Evolutionary conservation across 2,888 invertebrate genomes (phyloP), one percentile per base, ranked within the genome.

Genomic region (Allolobophora icterica): DNA sequence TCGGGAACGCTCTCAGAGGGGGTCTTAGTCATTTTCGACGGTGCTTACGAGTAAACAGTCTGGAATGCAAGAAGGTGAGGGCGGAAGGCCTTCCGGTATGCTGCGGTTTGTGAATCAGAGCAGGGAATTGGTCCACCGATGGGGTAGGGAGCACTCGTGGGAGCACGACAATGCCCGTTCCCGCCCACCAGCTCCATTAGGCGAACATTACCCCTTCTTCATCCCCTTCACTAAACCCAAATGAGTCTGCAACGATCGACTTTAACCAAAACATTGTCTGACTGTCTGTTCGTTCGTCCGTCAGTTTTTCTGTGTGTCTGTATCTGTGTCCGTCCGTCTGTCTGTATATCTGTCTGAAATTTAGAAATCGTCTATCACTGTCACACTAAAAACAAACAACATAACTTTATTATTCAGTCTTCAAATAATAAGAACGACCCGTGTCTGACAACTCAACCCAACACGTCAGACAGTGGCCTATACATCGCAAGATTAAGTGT

Each of bases 21-120:
- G 71, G 71, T n/a, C 71, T 71, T 71, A 71, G 71, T 71, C 71
- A 71, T n/a, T 71, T 71, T 71, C 71, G 71, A 3, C n/a, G 71
- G 11, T 71, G 30, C n/a, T n/a, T 1, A 52, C 71, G 71, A 71
- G 71, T 71, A 71, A 71, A 71, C 71, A 71, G 71, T 71, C 71
- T 71, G 71, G 71, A 71, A 71, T 71, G 71, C 71, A n/a, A 71
- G 71, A 71, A 71, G 71, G 71, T 71, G 71, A n/a, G 71, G 71
- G 71, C 71, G 71, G 71, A 52, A n/a, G 71, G 71, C n/a, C 71
- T 71, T 71, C 71, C 71, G 71, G 71, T 71, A 71, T n/a, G 71
- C 71, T 30, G 71, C 71, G 71, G 71, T 71, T n/a, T 71, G 71
- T 71, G 71, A 71, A 71, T 71, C 71, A 71, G 71, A 71, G 71